Conservation (phyloP, 2,797 vertebrate species). For the Poeciliopsis paucimaculata region DNA sequence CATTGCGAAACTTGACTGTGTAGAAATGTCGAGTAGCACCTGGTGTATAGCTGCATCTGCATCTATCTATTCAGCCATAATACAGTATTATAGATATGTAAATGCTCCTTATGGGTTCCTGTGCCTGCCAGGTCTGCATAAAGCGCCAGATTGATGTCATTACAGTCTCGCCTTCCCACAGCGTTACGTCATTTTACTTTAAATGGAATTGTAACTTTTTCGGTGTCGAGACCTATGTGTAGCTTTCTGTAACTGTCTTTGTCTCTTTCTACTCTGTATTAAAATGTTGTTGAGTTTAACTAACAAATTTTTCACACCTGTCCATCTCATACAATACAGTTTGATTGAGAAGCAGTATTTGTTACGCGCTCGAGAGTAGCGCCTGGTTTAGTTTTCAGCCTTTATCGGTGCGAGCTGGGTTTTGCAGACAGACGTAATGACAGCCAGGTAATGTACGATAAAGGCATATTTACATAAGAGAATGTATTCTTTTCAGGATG, state of each 20-base stretch:
- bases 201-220: conserved; percentile 76
- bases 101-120: conserved; percentile 77
- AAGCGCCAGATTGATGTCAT: conserved; percentile 77
- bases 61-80: conserved; percentile 83
- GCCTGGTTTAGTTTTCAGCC: conserved; percentile 59
- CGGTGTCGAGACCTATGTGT: conserved; percentile 72
- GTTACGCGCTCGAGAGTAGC: conserved; percentile 57
- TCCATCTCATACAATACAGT: conserved; percentile 73
- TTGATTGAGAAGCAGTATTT: conserved; percentile 73
- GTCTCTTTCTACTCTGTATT: conserved; percentile 81
- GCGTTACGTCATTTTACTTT: conserved; percentile 74
- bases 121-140: conserved; percentile 81
- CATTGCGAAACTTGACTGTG: conserved; percentile 73
- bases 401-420: conserved; percentile 58
- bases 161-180: conserved; percentile 75
- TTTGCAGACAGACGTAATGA: conserved; percentile 53
- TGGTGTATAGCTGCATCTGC: conserved; percentile 82
- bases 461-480: conserved; percentile 72
- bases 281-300: conserved; percentile 78
- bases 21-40: conserved; percentile 77
- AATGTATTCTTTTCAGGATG: conserved; percentile 80
- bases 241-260: conserved; percentile 77
- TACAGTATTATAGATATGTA: conserved; percentile 85
- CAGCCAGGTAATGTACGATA: conserved; percentile 58
- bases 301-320: conserved; percentile 77